These are phyloP conservation scores for Paguma larvata DNA, from an alignment of 2,797 vertebrate genomes.

Conservation along the genomic window DNA sequence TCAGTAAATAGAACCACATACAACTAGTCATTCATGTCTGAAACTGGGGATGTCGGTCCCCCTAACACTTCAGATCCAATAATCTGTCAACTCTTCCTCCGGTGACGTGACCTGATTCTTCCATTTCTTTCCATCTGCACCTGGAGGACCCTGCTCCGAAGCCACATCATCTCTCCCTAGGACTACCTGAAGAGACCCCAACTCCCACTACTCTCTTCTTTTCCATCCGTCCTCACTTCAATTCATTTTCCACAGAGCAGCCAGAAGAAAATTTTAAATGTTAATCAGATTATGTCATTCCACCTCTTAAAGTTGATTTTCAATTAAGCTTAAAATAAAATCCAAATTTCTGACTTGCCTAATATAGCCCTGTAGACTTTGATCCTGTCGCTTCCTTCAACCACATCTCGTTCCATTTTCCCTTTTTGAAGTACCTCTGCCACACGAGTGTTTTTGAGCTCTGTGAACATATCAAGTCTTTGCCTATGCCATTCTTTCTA, in stretches of 20 bases:
- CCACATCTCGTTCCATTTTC: neutral
- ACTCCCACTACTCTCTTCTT: neutral
- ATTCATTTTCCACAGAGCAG: neutral
- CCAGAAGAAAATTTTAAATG: neutral
- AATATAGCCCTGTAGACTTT: neutral
- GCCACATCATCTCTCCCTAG: neutral
- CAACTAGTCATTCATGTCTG: neutral
- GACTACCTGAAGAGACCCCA: neutral
- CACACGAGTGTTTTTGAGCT: neutral
- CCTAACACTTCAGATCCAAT: neutral
- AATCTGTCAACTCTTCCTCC: neutral
- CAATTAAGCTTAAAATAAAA: neutral
- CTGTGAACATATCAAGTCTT: neutral
- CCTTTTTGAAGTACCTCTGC: neutral
- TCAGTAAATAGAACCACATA: neutral
- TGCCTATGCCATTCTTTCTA: neutral
- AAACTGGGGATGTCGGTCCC: neutral
- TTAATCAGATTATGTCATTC: neutral
- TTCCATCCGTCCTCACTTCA: neutral
- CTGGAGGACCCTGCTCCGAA: neutral
- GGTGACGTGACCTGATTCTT: neutral
- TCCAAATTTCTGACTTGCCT: slow-evolving; percentile 2
- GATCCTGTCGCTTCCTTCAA: neutral
- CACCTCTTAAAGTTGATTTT: neutral
- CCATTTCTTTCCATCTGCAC: neutral